Conservation (phyloP, 2,113 vertebrate genomes). For the Ia io region DNA sequence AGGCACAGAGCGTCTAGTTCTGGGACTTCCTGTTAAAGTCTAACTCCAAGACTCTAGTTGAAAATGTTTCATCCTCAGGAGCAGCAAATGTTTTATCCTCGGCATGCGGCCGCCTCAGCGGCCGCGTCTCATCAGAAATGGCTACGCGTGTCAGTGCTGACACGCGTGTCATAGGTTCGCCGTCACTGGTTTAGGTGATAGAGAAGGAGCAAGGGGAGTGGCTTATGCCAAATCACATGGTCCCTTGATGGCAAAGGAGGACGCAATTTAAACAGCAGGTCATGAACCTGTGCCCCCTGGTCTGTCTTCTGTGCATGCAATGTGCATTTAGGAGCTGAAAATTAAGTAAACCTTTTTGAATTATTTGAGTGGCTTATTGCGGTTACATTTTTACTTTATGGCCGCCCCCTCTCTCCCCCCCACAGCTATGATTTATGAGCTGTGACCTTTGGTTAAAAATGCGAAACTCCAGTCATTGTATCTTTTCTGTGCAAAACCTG, state of each 20-base stretch:
- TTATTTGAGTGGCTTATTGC: not conserved
- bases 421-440: not conserved
- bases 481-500: not conserved
- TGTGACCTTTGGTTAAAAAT: slow-evolving; percentile 31
- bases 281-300: accelerated
- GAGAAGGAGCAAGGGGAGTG: not conserved
- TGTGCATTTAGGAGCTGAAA: not conserved
- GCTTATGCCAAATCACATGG: not conserved
- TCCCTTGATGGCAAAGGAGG: not conserved
- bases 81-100: no score
- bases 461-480: not conserved
- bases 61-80: no score
- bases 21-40: no score
- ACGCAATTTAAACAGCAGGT: not conserved
- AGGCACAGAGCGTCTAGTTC: no score
- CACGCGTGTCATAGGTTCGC: no score
- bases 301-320: accelerated
- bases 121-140: no score
- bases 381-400: not conserved
- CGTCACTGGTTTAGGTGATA: not conserved
- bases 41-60: no score
- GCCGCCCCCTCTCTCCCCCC: no score
- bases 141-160: no score
- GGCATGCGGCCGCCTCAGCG: no score
- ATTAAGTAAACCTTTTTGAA: not conserved